Evolutionary conservation across 2,113 vertebrate genomes (phyloP), one percentile per base, ranked within the genome.

Genomic region (Theropithecus gelada): DNA sequence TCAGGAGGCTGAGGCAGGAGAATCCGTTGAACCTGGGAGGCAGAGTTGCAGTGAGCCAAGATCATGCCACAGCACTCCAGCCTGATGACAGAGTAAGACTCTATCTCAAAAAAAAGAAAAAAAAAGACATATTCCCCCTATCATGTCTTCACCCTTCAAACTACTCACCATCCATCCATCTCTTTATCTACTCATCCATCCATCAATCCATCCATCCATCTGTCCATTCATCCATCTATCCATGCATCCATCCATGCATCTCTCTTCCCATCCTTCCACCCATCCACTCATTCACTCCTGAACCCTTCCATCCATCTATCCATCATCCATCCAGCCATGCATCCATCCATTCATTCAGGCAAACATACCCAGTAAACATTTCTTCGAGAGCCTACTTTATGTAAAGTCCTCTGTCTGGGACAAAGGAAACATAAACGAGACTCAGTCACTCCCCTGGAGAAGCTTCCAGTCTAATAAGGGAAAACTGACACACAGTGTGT

Each of bases 171-270:
- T 1, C 4, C 64, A 66, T 9, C 9, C 25, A 57, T 2, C 32
- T 16, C 20, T 6, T 4, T 9, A 45, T 11, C n/a, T 30, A 25
- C 20, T 5, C 20, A 50, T 1, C 8, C 32, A 32, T 23, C 30
- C 0, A 79, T 1, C n/a, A 38, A 68, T 10, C 48, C 4, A 43
- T 23, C 32, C 57, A 10, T 2, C 16, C 57, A 45, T 27, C 9
- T 27, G 57, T 6, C n/a, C 17, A 48, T 22, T 8, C 13, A 2
- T 11, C 25, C 9, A 12, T 0, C 0, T 25, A 32, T 3, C 0
- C 17, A 52, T 32, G 25, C 55, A n/a, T 11, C 5, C 18, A 59
- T 22, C 6, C 17, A 64, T 12, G 16, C 32, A 66, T 12, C 8
- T 10, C 61, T 12, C 11, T 14, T 38, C 2, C 16, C 8, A 78